Base-by-base conservation (phyloP, 2,888 invertebrate species). In the Lithophane ornitopus region DNA sequence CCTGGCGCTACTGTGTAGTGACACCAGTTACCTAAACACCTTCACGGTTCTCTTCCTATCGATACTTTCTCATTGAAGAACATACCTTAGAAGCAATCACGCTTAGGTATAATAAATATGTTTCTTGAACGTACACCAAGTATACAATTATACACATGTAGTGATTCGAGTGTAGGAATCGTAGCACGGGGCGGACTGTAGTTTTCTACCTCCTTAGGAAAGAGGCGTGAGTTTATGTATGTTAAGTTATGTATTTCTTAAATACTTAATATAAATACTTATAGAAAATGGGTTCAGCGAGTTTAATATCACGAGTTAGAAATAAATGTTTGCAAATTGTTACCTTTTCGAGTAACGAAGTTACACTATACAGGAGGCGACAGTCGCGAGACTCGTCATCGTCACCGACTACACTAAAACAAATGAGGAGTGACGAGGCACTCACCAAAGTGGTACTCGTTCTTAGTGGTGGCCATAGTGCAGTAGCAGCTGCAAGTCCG, bases 391-490 rank as follows among this genome's bases (percentile, higher is more conserved):
- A 26, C 14, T 44, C 59, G 19, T 39, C 73, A 26, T 44, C 59
- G 19, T 39, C 73, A 26, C 52, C 46, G n/a, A 58, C 54, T 56
- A 22, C 52, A 71, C 65, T 61, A 54, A 34, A 44, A 66, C 54
- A 44, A 65, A 59, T 54, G 73, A 70, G 46, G 11, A 67, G 26
- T 9, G 22, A 26, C 39, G 63, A 61, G 65, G 46, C 80, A 94
- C 95, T 95, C 91, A 95, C 95, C 95, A 88, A 91, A 95, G 79
- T 91, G 94, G 90, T 95, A 95, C 80, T 95, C 95, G 87, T 90
- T 90, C 89, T 94, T 94, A 85, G 93, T 89, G 85, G 90, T 84
- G 72, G 91, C 89, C 92, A 92, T 91, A 71, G 90, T 78, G 84
- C 86, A 46, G 74, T 76, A 90, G 92, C 90, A 89, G 91, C 74